Evolutionary conservation across 1,140 invertebrate genomes (phyloP).

Genomic region (Scaptomyza pallida): DNA sequence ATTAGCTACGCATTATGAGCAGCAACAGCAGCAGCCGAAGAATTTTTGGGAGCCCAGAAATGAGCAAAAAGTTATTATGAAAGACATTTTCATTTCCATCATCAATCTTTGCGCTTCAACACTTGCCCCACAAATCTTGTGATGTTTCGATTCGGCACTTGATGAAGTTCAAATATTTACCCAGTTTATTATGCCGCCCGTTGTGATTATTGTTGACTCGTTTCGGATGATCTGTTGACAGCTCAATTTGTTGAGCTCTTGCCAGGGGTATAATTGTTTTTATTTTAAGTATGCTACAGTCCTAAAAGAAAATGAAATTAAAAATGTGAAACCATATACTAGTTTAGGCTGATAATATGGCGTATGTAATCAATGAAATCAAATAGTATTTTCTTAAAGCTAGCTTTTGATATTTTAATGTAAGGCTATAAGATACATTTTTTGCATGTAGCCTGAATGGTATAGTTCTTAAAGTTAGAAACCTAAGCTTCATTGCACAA

Average conservation of each 20-base stretch:
- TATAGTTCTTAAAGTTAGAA: no score
- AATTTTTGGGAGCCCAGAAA: slow-evolving; percentile 36
- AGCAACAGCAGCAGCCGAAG: slow-evolving; percentile 30
- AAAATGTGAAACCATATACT: no score
- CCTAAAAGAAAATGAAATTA: not conserved
- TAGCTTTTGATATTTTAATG: no score
- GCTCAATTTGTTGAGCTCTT: slow-evolving; percentile 37
- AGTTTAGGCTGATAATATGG: no score
- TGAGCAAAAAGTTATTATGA: slow-evolving; percentile 45
- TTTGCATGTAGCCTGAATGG: no score
- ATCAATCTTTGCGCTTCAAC: slow-evolving; percentile 79
- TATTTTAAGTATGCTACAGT: not conserved
- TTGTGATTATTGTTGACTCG: slow-evolving; percentile 29
- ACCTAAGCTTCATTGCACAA: no score
- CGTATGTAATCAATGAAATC: no score
- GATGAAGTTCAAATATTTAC: slow-evolving; percentile 77
- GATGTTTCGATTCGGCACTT: slow-evolving; percentile 36
- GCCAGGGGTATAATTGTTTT: no score
- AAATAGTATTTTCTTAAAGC: no score
- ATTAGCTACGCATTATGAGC: slow-evolving; percentile 65
- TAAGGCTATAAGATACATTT: no score
- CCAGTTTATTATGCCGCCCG: slow-evolving; percentile 68
- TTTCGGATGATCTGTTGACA: slow-evolving; percentile 45
- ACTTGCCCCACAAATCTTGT: slow-evolving; percentile 37
- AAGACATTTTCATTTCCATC: slow-evolving; percentile 48